A percentile compares a stretch with the other conserved stretches of the same genome.
phyloP scores from a whole-genome alignment of 2,113 vertebrate genomes.

The Bolborhynchus lineola region DNA sequence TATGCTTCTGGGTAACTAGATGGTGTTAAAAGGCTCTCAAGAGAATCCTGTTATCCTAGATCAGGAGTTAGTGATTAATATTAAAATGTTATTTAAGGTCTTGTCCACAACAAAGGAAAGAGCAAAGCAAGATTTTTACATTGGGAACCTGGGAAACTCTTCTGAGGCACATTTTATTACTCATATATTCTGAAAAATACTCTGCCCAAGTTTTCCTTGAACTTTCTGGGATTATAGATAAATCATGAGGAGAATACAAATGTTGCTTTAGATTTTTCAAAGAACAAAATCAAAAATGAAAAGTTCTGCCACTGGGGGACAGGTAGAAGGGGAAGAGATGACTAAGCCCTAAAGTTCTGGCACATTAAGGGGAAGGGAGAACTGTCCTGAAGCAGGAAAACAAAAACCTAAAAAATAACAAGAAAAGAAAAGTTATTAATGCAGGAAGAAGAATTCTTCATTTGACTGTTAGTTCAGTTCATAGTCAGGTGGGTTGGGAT shows the following conservation, averaged over 20 bases:
- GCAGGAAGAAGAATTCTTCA: background rate
- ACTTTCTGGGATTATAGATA: background rate
- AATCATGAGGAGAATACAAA: slow-evolving; percentile 16
- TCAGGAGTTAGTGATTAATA: background rate
- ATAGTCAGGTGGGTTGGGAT: background rate
- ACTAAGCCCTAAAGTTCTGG: slow-evolving; percentile 24
- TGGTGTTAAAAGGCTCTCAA: background rate
- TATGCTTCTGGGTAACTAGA: background rate
- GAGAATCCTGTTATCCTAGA: slow-evolving; percentile 12
- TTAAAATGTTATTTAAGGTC: slow-evolving; percentile 18
- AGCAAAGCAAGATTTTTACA: background rate
- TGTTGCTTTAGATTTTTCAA: slow-evolving; percentile 24
- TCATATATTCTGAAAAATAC: background rate
- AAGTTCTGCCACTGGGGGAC: slow-evolving; percentile 11
- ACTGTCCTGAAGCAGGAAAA: slow-evolving; percentile 52
- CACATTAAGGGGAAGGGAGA: slow-evolving; percentile 11
- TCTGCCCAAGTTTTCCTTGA: slow-evolving; percentile 22
- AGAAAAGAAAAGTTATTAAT: slow-evolving; percentile 23
- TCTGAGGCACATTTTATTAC: slow-evolving; percentile 16
- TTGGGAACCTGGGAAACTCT: background rate
- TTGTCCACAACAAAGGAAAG: background rate
- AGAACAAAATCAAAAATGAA: background rate
- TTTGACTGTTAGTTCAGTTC: slow-evolving; percentile 5
- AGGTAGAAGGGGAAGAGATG: background rate
- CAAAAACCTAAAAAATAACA: slow-evolving; percentile 50